These are phyloP conservation scores for Nezara viridula DNA, from an alignment of 2,888 invertebrate species.

Conservation along the genomic window DNA sequence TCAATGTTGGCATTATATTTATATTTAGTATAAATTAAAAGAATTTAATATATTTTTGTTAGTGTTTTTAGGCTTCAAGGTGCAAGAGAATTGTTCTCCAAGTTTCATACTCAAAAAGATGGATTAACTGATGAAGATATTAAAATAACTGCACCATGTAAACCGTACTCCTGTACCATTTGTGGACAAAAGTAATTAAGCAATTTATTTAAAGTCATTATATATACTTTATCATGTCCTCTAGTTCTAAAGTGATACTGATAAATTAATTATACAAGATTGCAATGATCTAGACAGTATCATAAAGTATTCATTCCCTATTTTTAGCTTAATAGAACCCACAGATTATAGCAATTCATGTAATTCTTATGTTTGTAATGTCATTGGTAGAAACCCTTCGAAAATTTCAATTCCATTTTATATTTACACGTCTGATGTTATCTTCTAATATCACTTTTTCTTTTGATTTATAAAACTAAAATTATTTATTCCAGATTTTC, in stretches of 20 bases:
- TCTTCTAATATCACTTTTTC: neutral
- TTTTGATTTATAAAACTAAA: neutral
- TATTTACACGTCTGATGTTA: neutral
- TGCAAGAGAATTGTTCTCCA: slow-evolving; percentile 50
- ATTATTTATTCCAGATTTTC: slow-evolving; percentile 58
- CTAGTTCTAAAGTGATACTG: neutral
- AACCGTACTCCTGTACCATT: slow-evolving; percentile 59
- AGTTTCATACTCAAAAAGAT: slow-evolving; percentile 59
- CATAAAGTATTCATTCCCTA: neutral
- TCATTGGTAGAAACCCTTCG: neutral
- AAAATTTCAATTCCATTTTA: neutral
- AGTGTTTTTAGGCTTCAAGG: slow-evolving; percentile 55
- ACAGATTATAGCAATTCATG: too few relatives aligned
- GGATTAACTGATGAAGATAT: slow-evolving; percentile 50
- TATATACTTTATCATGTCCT: neutral
- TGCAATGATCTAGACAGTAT: neutral
- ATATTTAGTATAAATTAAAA: neutral
- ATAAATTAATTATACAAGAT: neutral
- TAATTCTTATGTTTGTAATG: neutral
- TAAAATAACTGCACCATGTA: slow-evolving; percentile 29
- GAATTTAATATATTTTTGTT: neutral
- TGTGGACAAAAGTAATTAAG: slow-evolving; percentile 61
- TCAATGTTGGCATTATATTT: neutral
- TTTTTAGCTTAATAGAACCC: neutral
- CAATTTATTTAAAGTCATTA: neutral